phyloP scores from a whole-genome alignment of 2,797 vertebrate species.

The Hydrolagus colliei region DNA sequence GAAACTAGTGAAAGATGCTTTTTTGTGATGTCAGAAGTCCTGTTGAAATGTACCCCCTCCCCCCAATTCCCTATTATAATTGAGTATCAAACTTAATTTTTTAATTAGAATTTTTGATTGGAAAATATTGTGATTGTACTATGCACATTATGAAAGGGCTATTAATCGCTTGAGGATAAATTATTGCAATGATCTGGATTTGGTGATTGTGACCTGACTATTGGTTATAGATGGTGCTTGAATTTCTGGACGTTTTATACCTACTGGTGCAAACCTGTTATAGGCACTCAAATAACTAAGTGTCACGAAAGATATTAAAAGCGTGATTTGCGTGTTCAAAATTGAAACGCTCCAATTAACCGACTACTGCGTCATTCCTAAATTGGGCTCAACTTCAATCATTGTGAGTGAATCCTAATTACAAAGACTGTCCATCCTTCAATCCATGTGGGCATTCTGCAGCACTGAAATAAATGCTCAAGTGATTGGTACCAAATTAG shows the following conservation, averaged over 20 bases:
- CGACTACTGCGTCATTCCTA: neutral
- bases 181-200: neutral
- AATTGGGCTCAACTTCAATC: neutral
- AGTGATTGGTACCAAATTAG: too few relatives aligned
- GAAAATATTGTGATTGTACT: constrained; percentile 8
- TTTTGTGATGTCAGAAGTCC: neutral
- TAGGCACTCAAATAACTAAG: neutral
- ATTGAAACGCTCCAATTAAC: neutral
- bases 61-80: neutral
- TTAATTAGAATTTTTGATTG: neutral
- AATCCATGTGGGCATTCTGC: too few relatives aligned
- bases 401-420: neutral
- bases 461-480: too few relatives aligned
- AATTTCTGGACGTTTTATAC: neutral
- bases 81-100: neutral
- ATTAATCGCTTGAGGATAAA: neutral
- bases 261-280: neutral
- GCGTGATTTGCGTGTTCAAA: neutral
- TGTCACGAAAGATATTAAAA: neutral
- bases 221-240: neutral
- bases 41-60: neutral
- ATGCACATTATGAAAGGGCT: neutral
- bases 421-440: too few relatives aligned
- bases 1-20: neutral
- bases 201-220: neutral